Evolutionary conservation across 2,888 invertebrate genomes (phyloP), one percentile per base, ranked within the genome.

Genomic region (Parascotia fuliginaria): DNA sequence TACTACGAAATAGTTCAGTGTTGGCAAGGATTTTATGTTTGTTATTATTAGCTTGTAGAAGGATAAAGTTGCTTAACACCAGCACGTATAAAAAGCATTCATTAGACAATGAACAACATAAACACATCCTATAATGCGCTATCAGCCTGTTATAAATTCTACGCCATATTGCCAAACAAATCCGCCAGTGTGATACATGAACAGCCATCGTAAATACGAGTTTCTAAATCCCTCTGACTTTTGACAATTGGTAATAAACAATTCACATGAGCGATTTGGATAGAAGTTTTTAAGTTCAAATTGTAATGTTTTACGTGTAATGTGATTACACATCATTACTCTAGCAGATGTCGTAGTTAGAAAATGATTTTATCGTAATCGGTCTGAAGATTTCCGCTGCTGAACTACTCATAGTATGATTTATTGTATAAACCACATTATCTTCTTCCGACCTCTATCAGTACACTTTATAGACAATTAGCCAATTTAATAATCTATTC

Each of bases 141-240:
- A 33, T 9, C 34, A 34, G 16, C 16, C 13, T 32, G 22, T 24
- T 33, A 24, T 22, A 51, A 62, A 48, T 48, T 51, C 7, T 53
- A 36, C 47, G 33, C 15, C 9, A 24, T 24, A 24, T 11, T 53
- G 44, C 6, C 46, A n/a, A 38, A 19, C 29, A 45, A 55, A 43
- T 34, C 61, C 33, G 24, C 27, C 34, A 36, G 32, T 40, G 52
- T 53, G 49, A 50, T 53, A 45, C 62, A 36, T 24, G 11, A 9
- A 9, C 0, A 34, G 4, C 12, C 32, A 31, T 66, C 63, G 63
- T 63, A 62, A 63, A 66, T 34, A 48, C 45, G 29, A 48, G 36
- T 3, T 38, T 24, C 53, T 47, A 54, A 61, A 57, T 41, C 67
- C 48, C 22, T 9, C 16, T 47, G 34, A 57, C 39, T 54, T 54